phyloP scores from a whole-genome alignment of 2,888 invertebrate species.

The Lepidonotus clava region DNA sequence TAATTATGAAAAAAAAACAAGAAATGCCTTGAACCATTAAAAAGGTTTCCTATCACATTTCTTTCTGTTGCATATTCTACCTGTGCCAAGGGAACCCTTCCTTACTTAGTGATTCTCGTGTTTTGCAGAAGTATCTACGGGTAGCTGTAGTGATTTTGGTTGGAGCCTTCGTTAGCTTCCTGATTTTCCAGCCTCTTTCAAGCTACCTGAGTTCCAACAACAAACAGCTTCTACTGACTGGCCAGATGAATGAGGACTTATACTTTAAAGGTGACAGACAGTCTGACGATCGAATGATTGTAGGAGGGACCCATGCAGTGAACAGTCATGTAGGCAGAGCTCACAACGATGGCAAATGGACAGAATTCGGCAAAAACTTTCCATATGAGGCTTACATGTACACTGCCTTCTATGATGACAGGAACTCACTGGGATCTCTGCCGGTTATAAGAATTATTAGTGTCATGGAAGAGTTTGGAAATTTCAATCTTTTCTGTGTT shows the following conservation, averaged over 20 bases:
- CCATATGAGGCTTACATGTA: constrained; percentile 42
- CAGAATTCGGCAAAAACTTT: not conserved
- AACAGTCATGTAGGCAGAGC: not conserved
- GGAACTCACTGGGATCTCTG: not conserved
- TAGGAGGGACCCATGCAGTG: not conserved
- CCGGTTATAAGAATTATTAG: constrained; percentile 54
- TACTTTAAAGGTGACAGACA: too few species aligned
- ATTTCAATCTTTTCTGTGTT: not conserved
- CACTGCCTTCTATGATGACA: constrained; percentile 57
- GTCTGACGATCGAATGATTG: not conserved
- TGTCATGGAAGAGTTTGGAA: constrained; percentile 28
- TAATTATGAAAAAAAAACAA: too few species aligned
- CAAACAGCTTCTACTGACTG: too few species aligned
- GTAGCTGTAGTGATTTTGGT: not conserved
- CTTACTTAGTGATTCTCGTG: too few species aligned
- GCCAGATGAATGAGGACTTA: too few species aligned
- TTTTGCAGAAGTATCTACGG: constrained; percentile 22
- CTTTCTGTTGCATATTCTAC: too few species aligned
- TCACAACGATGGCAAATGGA: constrained; percentile 20
- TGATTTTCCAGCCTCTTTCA: not conserved
- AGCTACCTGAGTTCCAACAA: not conserved
- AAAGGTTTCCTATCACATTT: too few species aligned
- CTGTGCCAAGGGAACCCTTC: too few species aligned
- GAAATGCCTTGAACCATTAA: too few species aligned
- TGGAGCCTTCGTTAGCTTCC: not conserved